A percentile compares a stretch with the other conserved stretches of the same genome.
phyloP scores from a whole-genome alignment of 2,113 vertebrate genomes.

The Xenotilapia longispinis region DNA sequence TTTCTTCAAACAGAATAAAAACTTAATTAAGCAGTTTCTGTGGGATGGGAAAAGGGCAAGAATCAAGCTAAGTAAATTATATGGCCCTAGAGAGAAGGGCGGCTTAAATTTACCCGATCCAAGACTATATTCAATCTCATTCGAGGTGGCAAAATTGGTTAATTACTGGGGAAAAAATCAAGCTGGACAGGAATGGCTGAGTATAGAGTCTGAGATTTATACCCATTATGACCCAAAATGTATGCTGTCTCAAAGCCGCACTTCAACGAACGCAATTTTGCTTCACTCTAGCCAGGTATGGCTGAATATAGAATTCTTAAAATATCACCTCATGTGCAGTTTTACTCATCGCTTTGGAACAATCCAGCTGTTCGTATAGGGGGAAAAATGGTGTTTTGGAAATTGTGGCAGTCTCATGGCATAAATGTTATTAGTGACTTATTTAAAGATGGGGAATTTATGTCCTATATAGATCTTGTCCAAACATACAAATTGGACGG shows the following conservation, averaged over 20 bases:
- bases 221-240: neutral
- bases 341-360: neutral
- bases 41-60: neutral
- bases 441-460: neutral
- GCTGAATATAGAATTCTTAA: neutral
- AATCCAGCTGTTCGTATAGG: fast-evolving
- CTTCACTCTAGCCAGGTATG: neutral
- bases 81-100: neutral
- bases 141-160: neutral
- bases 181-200: neutral
- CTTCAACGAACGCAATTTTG: neutral
- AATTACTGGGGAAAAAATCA: neutral
- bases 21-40: neutral
- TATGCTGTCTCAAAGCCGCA: neutral
- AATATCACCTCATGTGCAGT: neutral
- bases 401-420: fast-evolving
- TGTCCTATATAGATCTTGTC: neutral
- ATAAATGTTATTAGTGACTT: neutral
- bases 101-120: fast-evolving
- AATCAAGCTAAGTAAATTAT: neutral
- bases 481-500: neutral
- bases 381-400: fast-evolving
- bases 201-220: neutral
- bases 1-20: neutral
- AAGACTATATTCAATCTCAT: neutral